phyloP scores from a whole-genome alignment of 37 sponge, comb jelly and placozoan species.

The Corticium candelabrum region DNA sequence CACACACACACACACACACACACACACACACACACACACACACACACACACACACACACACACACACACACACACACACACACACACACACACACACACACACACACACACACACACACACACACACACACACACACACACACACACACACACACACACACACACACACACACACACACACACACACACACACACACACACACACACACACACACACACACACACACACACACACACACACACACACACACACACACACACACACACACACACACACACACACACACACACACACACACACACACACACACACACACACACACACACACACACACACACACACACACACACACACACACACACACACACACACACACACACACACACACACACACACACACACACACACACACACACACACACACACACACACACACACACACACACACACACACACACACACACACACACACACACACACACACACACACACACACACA shows the following conservation, averaged over 20 bases:
- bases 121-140: conserved; percentile 30
- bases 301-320: conserved; percentile 1
- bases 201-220: conserved; percentile 59
- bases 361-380: conserved; percentile 25
- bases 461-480: conserved; percentile 58
- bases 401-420: background rate
- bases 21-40: conserved; percentile 58
- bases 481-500: conserved; percentile 2
- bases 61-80: conserved; percentile 57
- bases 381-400: conserved; percentile 37
- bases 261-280: conserved; percentile 2
- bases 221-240: background rate
- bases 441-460: background rate
- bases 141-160: conserved; percentile 25
- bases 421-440: conserved; percentile 59
- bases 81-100: conserved; percentile 1
- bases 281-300: conserved; percentile 57
- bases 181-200: background rate
- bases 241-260: conserved; percentile 58
- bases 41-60: conserved; percentile 2
- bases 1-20: background rate
- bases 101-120: conserved; percentile 35
- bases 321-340: conserved; percentile 35
- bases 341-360: conserved; percentile 30
- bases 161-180: conserved; percentile 37